phyloP scores from a whole-genome alignment of 2,888 invertebrate species.

The Polydrusus tereticollis region DNA sequence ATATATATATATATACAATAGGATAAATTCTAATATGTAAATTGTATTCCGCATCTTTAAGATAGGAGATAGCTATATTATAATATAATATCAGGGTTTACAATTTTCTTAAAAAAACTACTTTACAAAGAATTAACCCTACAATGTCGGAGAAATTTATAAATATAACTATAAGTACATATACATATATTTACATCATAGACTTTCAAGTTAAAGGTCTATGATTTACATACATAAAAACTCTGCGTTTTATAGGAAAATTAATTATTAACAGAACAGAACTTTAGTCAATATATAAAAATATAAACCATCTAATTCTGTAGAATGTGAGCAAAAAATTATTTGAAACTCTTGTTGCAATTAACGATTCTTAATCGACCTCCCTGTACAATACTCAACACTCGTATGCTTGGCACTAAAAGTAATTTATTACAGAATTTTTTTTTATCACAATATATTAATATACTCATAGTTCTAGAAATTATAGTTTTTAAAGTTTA shows the following conservation, averaged over 20 bases:
- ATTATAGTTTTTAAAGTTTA: neutral
- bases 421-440: conserved; percentile 3
- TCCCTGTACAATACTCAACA: conserved; percentile 18
- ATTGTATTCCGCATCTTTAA: neutral
- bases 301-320: conserved; percentile 4
- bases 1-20: neutral
- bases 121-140: conserved; percentile 18
- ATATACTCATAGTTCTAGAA: neutral
- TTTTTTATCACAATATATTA: conserved; percentile 19
- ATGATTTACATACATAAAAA: too few species aligned
- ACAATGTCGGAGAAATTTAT: neutral
- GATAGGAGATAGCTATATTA: neutral
- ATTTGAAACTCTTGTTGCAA: neutral
- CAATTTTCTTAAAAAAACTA: conserved; percentile 10
- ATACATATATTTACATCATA: neutral
- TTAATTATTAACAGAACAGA: neutral
- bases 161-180: neutral
- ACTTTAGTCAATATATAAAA: conserved; percentile 21
- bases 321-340: conserved; percentile 12
- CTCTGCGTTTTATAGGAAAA: neutral
- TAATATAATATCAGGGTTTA: neutral
- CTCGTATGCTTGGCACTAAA: conserved; percentile 21
- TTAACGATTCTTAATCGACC: neutral
- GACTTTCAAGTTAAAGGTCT: too few species aligned
- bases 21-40: neutral